phyloP scores from a whole-genome alignment of 2,888 invertebrate genomes.

The Drosophila fulvimacula region DNA sequence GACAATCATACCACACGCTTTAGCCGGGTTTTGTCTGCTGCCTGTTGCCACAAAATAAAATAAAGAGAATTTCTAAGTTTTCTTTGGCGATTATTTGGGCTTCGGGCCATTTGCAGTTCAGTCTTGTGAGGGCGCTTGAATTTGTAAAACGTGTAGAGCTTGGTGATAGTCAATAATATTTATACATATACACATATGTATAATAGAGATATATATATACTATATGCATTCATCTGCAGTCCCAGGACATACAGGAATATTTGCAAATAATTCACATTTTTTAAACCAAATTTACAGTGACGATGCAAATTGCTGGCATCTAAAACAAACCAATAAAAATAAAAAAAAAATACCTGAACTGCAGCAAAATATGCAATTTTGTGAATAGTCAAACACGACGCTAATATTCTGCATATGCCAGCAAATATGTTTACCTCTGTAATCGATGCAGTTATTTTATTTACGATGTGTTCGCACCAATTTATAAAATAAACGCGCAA shows the following conservation, averaged over 20 bases:
- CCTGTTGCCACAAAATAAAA: constrained; percentile 52
- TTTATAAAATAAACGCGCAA: constrained; percentile 35
- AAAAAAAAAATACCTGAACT: constrained; percentile 33
- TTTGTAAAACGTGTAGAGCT: constrained; percentile 61
- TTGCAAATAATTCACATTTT: background rate
- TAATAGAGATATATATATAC: background rate
- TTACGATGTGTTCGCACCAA: constrained; percentile 11
- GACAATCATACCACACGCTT: constrained; percentile 52
- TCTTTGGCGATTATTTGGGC: constrained; percentile 75
- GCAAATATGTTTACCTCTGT: constrained; percentile 25
- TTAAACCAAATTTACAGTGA: background rate
- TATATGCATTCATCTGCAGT: background rate
- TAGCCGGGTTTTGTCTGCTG: constrained; percentile 35
- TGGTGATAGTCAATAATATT: constrained; percentile 12
- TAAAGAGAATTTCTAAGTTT: constrained; percentile 80
- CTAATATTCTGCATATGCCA: constrained; percentile 22
- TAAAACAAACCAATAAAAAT: constrained; percentile 19
- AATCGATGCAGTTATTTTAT: constrained; percentile 27
- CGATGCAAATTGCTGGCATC: constrained; percentile 9
- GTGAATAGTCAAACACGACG: constrained; percentile 20
- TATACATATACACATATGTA: background rate
- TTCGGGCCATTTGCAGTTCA: constrained; percentile 60
- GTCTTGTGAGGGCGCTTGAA: constrained; percentile 75
- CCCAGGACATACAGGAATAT: background rate
- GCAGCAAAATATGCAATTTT: constrained; percentile 32